Evolutionary conservation across 2,113 vertebrate genomes (phyloP), one percentile per base, ranked within the genome.

Genomic region (Cebidichthys violaceus): DNA sequence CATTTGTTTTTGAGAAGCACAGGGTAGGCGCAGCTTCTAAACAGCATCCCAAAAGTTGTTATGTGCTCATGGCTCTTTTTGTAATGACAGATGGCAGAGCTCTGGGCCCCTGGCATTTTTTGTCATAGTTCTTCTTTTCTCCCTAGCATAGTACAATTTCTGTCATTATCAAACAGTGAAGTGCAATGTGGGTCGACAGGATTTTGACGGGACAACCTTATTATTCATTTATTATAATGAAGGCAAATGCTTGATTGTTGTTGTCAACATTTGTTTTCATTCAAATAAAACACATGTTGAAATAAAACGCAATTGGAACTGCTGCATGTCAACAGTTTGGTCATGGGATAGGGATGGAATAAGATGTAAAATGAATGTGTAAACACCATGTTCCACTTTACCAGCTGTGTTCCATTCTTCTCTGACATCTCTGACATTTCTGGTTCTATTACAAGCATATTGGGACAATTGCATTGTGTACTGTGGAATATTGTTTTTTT

Each of bases 331-430:
- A 4, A 35, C 20, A 24, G 10, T 69, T 68, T 47, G 43, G 66
- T 66, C 39, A 6, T 17, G n/a, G 41, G 41, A 41, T 47, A 20
- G 18, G 7, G 43, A 68, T 68, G 27, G 43, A 68, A 68, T 6
- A 15, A 33, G 5, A 33, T 50, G 17, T 50, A 52, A 52, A 52
- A 70, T 35, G 3, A 33, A n/a, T 35, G 11, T 9, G 6, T 70
- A 24, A 69, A 50, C 29, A 52, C 29, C 29, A 14, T 33, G 18
- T 50, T 52, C 29, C 67, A 35, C 29, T 52, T 22, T 18, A 52
- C 41, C 67, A 69, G 47, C 47, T 55, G 68, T 70, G 68, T 35
- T 70, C 47, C 47, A 54, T 69, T 69, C 3, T 4, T 27, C 24
- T 67, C 41, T 18, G 39, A 33, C 24, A 22, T 27, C 7, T 62